Evolutionary conservation across 1,140 invertebrate species (phyloP).

Genomic region (Brachionus koreanus): DNA sequence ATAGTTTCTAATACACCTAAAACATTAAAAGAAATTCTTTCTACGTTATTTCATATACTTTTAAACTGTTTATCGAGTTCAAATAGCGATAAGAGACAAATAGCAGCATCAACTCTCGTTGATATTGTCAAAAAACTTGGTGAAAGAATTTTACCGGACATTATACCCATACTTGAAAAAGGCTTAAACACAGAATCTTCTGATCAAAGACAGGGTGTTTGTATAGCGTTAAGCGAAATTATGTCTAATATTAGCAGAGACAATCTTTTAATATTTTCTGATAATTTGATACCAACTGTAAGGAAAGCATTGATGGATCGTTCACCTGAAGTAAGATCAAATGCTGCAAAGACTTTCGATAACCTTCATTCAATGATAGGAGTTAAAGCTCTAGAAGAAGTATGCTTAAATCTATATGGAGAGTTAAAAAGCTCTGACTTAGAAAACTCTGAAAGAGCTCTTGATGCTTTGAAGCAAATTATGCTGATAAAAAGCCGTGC

Average conservation of each 20-base stretch:
- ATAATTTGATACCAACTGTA: constrained; percentile 94
- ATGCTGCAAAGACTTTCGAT: constrained; percentile 93
- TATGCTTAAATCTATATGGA: background rate
- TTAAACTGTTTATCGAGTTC: constrained; percentile 88
- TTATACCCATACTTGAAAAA: constrained; percentile 91
- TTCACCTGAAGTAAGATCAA: constrained; percentile 81
- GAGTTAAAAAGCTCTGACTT: background rate
- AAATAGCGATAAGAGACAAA: constrained; percentile 88
- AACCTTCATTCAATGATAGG: constrained; percentile 90
- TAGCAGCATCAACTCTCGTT: constrained; percentile 89
- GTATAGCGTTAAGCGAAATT: constrained; percentile 95
- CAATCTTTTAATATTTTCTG: constrained; percentile 70
- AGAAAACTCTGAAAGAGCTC: constrained; percentile 59
- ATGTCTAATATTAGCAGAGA: constrained; percentile 91
- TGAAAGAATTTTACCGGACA: constrained; percentile 91
- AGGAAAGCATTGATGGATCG: constrained; percentile 87
- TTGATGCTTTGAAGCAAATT: constrained; percentile 89
- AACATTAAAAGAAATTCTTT: constrained; percentile 91
- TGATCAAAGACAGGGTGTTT: constrained; percentile 93
- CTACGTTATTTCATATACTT: constrained; percentile 83
- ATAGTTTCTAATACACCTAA: constrained; percentile 93
- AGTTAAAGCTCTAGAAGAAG: constrained; percentile 89
- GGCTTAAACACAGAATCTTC: constrained; percentile 82
- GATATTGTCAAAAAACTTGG: constrained; percentile 95
- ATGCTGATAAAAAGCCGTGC: constrained; percentile 93